These are phyloP conservation scores for Fratercula arctica DNA, from an alignment of 2,797 vertebrate species.

Conservation along the genomic window DNA sequence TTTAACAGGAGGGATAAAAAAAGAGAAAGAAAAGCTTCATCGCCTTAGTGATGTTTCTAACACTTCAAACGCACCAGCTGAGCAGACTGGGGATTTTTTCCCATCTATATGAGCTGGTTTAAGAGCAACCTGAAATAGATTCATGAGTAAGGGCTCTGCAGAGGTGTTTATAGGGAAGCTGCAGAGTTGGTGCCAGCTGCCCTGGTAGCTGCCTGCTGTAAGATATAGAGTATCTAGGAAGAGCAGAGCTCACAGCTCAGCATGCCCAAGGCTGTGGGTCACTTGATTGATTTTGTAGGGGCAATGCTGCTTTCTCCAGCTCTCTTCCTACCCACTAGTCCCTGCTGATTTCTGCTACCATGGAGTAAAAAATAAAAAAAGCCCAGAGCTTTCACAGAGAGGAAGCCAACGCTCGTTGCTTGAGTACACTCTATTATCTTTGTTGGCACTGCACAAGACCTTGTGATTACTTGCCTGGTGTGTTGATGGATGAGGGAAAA, in stretches of 20 bases:
- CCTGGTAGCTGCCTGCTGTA: background rate
- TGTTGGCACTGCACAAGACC: background rate
- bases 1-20: background rate
- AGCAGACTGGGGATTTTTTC: background rate
- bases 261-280: background rate
- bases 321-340: background rate
- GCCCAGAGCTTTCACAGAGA: background rate
- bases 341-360: background rate
- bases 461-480: background rate
- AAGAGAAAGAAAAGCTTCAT: background rate
- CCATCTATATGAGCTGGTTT: background rate
- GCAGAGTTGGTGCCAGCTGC: background rate
- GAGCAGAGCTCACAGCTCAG: background rate
- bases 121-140: background rate
- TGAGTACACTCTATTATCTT: background rate
- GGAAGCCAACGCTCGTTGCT: background rate
- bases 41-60: background rate
- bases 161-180: background rate
- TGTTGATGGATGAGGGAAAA: background rate
- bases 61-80: background rate
- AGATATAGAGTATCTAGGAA: background rate
- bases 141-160: background rate
- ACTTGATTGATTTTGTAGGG: background rate
- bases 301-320: background rate
- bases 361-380: background rate